These are phyloP conservation scores for Sebastes flavidus DNA, from an alignment of 2,797 vertebrate species.

Conservation along the genomic window DNA sequence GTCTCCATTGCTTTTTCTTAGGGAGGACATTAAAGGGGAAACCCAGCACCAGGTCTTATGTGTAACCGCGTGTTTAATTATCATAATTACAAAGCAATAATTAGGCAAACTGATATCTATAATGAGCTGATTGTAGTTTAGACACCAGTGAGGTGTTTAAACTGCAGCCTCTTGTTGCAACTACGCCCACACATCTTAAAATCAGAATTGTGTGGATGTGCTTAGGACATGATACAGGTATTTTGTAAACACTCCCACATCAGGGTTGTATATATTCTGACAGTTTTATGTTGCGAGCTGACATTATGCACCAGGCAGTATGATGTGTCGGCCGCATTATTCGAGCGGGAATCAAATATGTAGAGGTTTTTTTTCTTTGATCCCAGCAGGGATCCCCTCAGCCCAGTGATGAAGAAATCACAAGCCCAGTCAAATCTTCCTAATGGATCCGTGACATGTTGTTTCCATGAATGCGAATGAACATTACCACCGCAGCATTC, in stretches of 20 bases:
- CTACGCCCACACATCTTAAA: slow-evolving; percentile 20
- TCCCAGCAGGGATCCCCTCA: slow-evolving; percentile 11
- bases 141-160: background rate
- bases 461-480: slow-evolving; percentile 26
- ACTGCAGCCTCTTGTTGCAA: background rate
- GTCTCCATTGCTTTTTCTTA: too few species aligned
- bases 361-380: background rate
- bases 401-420: background rate
- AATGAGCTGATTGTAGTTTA: background rate
- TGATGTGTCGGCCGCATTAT: background rate
- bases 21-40: background rate
- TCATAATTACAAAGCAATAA: slow-evolving; percentile 9
- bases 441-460: slow-evolving; percentile 11
- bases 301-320: background rate
- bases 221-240: slow-evolving; percentile 8
- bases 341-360: slow-evolving; percentile 5
- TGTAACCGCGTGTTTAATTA: background rate
- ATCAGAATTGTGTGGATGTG: background rate
- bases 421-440: background rate
- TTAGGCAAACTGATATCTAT: background rate
- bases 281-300: slow-evolving; percentile 6
- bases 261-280: background rate
- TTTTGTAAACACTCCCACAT: slow-evolving; percentile 37
- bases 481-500: slow-evolving; percentile 22
- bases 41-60: background rate